Evolutionary conservation across 2,113 vertebrate species (phyloP).

Genomic region (Campylorhamphus procurvoides): DNA sequence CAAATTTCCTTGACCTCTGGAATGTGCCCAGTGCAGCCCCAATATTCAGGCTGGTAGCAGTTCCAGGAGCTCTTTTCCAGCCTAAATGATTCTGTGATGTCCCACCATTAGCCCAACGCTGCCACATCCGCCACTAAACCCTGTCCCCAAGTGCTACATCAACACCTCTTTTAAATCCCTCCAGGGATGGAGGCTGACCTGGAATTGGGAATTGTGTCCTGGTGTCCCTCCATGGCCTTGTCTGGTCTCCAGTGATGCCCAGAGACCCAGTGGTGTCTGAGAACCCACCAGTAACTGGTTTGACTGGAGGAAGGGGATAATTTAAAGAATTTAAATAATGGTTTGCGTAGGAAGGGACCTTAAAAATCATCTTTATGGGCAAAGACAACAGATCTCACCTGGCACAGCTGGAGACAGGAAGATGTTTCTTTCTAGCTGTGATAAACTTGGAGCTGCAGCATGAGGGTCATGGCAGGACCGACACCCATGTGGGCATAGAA

Average conservation of each 20-base stretch:
- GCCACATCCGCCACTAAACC: not conserved
- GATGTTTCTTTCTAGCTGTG: not conserved
- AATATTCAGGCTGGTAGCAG: not conserved
- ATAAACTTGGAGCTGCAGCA: not conserved
- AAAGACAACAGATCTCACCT: not conserved
- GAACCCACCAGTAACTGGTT: not conserved
- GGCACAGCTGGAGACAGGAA: not conserved
- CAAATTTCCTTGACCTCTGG: not conserved
- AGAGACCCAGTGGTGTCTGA: not conserved
- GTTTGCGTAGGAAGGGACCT: not conserved
- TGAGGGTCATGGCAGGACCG: not conserved
- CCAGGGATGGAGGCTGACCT: not conserved
- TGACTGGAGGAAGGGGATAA: fast-evolving
- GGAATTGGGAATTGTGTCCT: not conserved
- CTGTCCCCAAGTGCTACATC: not conserved
- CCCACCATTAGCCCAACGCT: not conserved
- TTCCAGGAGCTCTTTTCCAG: not conserved
- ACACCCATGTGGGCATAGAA: too few relatives aligned
- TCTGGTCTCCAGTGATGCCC: not conserved
- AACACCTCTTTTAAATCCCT: not conserved
- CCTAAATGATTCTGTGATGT: not conserved
- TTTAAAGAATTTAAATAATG: not conserved
- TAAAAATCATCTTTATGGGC: too few relatives aligned
- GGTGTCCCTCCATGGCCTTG: not conserved
- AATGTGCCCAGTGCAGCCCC: not conserved